Conservation (phyloP, 2,797 vertebrate species). For the Enteromius fasciolatus region DNA sequence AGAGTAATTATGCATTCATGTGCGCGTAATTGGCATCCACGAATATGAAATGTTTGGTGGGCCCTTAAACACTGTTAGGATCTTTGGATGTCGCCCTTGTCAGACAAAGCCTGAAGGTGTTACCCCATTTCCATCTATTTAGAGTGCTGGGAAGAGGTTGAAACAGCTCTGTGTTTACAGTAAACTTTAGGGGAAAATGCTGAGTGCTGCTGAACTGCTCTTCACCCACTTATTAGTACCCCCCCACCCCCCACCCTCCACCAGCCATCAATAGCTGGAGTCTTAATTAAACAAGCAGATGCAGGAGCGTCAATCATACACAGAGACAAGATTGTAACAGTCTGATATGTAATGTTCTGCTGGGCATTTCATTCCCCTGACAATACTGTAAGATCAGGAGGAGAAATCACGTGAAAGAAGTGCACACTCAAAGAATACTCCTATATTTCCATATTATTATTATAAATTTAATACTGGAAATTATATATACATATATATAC, state of each 20-base stretch:
- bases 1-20: slow-evolving; percentile 77
- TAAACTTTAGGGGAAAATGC: slow-evolving; percentile 67
- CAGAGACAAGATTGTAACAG: slow-evolving; percentile 18
- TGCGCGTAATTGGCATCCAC: slow-evolving; percentile 74
- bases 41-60: slow-evolving; percentile 78
- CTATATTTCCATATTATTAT: neutral
- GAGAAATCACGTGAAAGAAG: slow-evolving; percentile 33
- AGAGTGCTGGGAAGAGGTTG: slow-evolving; percentile 65
- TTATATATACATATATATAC: neutral
- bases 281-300: slow-evolving; percentile 47
- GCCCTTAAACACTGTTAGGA: slow-evolving; percentile 67
- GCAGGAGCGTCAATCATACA: slow-evolving; percentile 44
- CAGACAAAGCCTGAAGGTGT: slow-evolving; percentile 74
- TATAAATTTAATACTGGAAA: too few relatives aligned
- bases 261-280: slow-evolving; percentile 41
- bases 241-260: slow-evolving; percentile 3
- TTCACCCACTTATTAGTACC: slow-evolving; percentile 50
- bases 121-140: slow-evolving; percentile 76
- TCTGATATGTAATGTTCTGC: slow-evolving; percentile 16
- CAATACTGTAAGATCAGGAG: slow-evolving; percentile 12
- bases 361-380: slow-evolving; percentile 26
- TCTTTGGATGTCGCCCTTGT: slow-evolving; percentile 63
- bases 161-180: slow-evolving; percentile 73
- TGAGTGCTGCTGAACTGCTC: slow-evolving; percentile 56
- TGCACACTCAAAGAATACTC: neutral